These are phyloP conservation scores for Dicycla oo DNA, from an alignment of 2,888 invertebrate genomes.

Conservation along the genomic window DNA sequence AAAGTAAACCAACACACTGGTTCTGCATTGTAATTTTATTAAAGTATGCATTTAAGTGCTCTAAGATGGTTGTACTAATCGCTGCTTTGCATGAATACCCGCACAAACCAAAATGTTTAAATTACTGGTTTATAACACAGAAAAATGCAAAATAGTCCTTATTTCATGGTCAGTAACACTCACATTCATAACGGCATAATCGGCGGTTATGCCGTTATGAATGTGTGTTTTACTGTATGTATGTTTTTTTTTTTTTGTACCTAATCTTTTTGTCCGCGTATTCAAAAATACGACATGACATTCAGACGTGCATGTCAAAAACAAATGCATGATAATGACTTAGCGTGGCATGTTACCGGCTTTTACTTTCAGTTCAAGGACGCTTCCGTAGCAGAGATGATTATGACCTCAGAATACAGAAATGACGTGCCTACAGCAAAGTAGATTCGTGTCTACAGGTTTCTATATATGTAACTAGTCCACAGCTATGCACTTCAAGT, in stretches of 20 bases:
- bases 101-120: no score
- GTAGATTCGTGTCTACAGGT: not conserved
- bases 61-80: not conserved
- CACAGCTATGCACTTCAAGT: constrained; percentile 3
- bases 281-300: not conserved
- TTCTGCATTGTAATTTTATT: constrained; percentile 13
- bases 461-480: not conserved
- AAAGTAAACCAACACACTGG: constrained; percentile 3
- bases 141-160: no score
- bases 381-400: constrained; percentile 62
- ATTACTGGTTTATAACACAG: no score
- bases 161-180: no score
- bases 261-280: not conserved
- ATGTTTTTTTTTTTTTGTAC: not conserved
- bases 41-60: not conserved
- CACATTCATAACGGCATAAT: no score
- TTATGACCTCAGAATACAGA: no score
- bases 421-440: constrained; percentile 10
- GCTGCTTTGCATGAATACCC: no score
- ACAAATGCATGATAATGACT: constrained; percentile 73
- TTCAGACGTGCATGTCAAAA: constrained; percentile 26
- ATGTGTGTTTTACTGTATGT: no score
- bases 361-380: constrained; percentile 77
- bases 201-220: no score
- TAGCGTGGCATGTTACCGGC: constrained; percentile 67